Evolutionary conservation across 2,888 invertebrate species (phyloP), one percentile per base, ranked within the genome.

Genomic region (Caenorhabditis auriculariae): DNA sequence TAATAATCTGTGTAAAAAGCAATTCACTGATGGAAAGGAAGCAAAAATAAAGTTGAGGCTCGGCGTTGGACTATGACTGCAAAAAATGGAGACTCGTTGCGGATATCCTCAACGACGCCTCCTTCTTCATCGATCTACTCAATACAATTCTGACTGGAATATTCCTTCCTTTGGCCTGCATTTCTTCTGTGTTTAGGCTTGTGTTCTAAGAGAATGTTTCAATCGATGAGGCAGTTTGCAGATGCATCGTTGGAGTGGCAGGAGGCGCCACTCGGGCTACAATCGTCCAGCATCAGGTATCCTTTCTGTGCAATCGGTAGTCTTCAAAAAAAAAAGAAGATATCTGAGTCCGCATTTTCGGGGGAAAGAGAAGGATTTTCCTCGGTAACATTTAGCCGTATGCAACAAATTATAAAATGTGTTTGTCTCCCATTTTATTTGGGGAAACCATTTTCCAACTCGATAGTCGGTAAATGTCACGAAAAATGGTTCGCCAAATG

Each of bases 81-180:
- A 96, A 96, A 82, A 89, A 91, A 82, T 96, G 95, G 95, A 87
- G 95, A 48, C 84, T 95, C 29, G 90, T 91, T 83, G 96, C 96
- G 12, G 96, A 96, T 83, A 86, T 90, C 52, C 82, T 94, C 9
- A 95, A 96, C 83, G 94, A 96, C 84, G 81, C 88, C 37, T 92
- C 95, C 0, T 90, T 93, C 87, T 88, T 89, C 70, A 85, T 94
- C 51, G 94, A 95, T 84, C 87, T 96, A 60, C 83, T 90, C 26
- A 85, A 91, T 65, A 90, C 93, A 17, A 85, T 87, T 66, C 88
- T 90, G 21, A 45, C 57, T 5, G 15, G 38, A 5, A 17, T 57
- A 3, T 76, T 78, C 54, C 59, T 67, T 7, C 62, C 54, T 17
- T 49, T 70, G 19, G 77, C 84, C 9, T 86, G 85, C 69, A 51